Base-by-base conservation (phyloP, 2,888 invertebrate species). In the Philaethria dido region DNA sequence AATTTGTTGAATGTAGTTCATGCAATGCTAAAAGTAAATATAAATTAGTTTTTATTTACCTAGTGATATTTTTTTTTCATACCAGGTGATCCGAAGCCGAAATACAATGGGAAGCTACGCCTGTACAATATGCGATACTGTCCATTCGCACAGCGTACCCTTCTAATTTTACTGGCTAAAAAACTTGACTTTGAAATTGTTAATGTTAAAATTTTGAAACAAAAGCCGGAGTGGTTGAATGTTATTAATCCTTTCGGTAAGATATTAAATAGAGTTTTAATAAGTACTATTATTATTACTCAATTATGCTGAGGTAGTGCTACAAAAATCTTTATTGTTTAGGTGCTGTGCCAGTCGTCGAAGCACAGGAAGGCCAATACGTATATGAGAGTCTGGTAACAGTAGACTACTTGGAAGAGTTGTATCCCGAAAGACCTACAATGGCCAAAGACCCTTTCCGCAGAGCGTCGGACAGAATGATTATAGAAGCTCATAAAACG, bases 61-160 rank as follows among this genome's bases (percentile, higher is more conserved):
- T 33, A 33, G 2, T 39, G 2, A 13, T 11, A 39, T 39, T 13
- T 11, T 39, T 39, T 39, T 16, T 29, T 52, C 20, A 3, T 33
- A 50, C 29, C 16, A 96, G 96, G 96, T 70, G 95, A 96, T 20
- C 84, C 89, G 20, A 84, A 93, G 36, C 96, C 96, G 0, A 92
- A 94, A 0, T 86, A 94, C 72, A 93, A 93, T 77, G 96, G 95
- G 5, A 94, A 95, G 78, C 81, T 96, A 39, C 94, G 96, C 3
- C 83, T 97, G 4, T 97, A 95, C 82, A 96, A 95, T 71, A 97
- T 97, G 95, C 94, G 96, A 60, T 97, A 95, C 84, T 97, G 97
- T 76, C 97, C 97, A 0, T 97, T 93, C 78, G 96, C 97, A 0
- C 96, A 97, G 73, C 93, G 97, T 63, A 94, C 95, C 2, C 94